Conservation (phyloP, 92 coral and sea anemone genomes). For the Micromussa lordhowensis region DNA sequence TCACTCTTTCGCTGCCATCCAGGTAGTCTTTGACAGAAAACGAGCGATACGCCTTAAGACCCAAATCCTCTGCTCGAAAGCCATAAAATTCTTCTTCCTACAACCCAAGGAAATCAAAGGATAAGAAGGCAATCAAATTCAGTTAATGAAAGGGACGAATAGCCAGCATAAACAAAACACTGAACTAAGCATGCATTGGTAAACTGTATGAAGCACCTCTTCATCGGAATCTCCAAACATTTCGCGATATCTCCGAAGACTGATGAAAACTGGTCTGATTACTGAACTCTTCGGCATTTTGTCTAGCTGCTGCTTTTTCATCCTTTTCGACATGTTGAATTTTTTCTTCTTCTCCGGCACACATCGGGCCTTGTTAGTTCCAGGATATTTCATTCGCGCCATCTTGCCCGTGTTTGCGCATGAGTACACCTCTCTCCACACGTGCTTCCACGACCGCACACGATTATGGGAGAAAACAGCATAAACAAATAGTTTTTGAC, state of each 20-base stretch:
- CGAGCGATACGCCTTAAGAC: slow-evolving; percentile 85
- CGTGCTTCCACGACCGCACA: slow-evolving; percentile 73
- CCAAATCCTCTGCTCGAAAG: slow-evolving; percentile 94
- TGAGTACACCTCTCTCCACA: slow-evolving; percentile 61
- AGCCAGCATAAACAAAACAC: slow-evolving; percentile 66
- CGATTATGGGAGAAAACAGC: slow-evolving; percentile 62
- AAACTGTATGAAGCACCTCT: slow-evolving; percentile 84
- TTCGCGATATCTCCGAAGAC: slow-evolving; percentile 85
- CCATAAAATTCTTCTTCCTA: slow-evolving; percentile 95
- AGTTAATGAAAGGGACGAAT: not conserved
- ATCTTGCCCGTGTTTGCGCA: slow-evolving; percentile 88
- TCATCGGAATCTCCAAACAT: slow-evolving; percentile 99
- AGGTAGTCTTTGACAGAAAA: slow-evolving; percentile 35
- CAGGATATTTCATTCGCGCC: slow-evolving; percentile 99
- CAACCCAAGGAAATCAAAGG: slow-evolving; percentile 27
- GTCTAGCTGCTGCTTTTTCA: slow-evolving; percentile 41
- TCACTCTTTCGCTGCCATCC: slow-evolving; percentile 42
- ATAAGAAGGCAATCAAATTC: slow-evolving; percentile 3
- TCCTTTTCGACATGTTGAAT: slow-evolving; percentile 59
- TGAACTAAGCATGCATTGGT: slow-evolving; percentile 49
- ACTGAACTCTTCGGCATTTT: slow-evolving; percentile 37
- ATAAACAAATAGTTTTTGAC: slow-evolving; percentile 28
- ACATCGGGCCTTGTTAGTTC: slow-evolving; percentile 75
- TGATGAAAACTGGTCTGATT: slow-evolving; percentile 75
- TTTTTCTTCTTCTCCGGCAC: slow-evolving; percentile 66